Base-by-base conservation (phyloP, 2,797 vertebrate genomes). In the Channa striata region DNA sequence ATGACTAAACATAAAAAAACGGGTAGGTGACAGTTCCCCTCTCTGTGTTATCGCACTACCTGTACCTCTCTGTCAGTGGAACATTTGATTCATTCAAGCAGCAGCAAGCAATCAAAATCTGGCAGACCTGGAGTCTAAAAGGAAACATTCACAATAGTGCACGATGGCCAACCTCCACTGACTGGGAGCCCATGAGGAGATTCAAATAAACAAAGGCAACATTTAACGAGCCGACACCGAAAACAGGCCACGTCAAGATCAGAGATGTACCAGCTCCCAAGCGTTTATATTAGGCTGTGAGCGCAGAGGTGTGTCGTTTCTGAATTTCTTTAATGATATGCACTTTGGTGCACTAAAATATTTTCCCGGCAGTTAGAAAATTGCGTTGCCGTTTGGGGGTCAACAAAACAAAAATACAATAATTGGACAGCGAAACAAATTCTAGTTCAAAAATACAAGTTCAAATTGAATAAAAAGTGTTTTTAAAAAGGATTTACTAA, bases 1-100 rank as follows among this genome's bases (percentile, higher is more conserved):
- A 89, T 79, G 84, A 73, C 86, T 88, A 82, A 86, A 87, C 76
- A 74, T 83, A 82, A 88, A 84, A 84, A 88, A 4, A 87, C 87
- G 86, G 87, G 85, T 76, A 87, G 80, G 68, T 79, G 87, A 90
- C 89, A 87, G 83, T 68, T 76, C 80, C 76, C 47, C 80, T 87
- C 83, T 47, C 78, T 34, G 14, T 37, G 68, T 64, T 60, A 42
- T 61, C 23, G 17, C 56, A 21, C 67, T 46, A 50, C 47, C 66
- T 68, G 71, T 19, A 40, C 68, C 57, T 68, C 57, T 68, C 82
- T 62, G 75, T 82, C 75, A 70, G 48, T 14, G 62, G 64, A 68
- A 68, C 77, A 53, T 86, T 72, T 73, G 61, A 84, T 86, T 86
- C 76, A 84, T 68, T 71, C 72, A 11, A 56, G 70, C 60, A 72